Evolutionary conservation across 2,797 vertebrate species (phyloP).

Genomic region (Molossus alvarezi): DNA sequence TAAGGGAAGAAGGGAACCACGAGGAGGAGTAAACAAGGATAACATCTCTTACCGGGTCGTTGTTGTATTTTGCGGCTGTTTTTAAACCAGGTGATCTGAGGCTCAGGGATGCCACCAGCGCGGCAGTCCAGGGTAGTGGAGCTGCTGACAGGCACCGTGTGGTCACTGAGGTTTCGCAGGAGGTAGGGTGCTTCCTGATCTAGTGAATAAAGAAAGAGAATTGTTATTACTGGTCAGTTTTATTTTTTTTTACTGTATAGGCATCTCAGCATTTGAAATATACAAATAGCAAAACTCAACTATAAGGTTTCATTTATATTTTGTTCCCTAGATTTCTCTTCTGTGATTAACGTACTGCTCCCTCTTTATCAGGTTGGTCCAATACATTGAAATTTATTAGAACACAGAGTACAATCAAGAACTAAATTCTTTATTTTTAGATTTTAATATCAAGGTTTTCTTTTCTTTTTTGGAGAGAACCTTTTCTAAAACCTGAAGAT

Average conservation of each 20-base stretch:
- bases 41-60: constrained; percentile 93
- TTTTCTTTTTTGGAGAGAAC: background rate
- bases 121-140: constrained; percentile 94
- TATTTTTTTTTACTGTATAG: background rate
- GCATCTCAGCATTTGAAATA: background rate
- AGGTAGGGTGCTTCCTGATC: constrained; percentile 94
- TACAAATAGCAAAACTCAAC: background rate
- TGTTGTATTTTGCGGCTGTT: constrained; percentile 92
- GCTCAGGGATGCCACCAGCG: constrained; percentile 92
- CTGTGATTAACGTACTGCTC: background rate
- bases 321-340: background rate
- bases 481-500: constrained; percentile 55
- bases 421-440: background rate
- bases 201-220: constrained; percentile 87
- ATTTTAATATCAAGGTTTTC: background rate
- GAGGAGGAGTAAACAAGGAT: constrained; percentile 2
- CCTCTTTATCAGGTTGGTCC: background rate
- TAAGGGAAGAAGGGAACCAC: background rate
- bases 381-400: background rate
- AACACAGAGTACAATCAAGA: background rate
- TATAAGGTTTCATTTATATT: background rate
- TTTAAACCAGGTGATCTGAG: constrained; percentile 96
- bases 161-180: constrained; percentile 92
- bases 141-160: constrained; percentile 94
- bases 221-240: background rate